Percentiles rank a stretch among this genome's conserved stretches.
These are phyloP conservation scores for Amiota mariae DNA, from an alignment of 2,888 invertebrate species.

Conservation along the genomic window DNA sequence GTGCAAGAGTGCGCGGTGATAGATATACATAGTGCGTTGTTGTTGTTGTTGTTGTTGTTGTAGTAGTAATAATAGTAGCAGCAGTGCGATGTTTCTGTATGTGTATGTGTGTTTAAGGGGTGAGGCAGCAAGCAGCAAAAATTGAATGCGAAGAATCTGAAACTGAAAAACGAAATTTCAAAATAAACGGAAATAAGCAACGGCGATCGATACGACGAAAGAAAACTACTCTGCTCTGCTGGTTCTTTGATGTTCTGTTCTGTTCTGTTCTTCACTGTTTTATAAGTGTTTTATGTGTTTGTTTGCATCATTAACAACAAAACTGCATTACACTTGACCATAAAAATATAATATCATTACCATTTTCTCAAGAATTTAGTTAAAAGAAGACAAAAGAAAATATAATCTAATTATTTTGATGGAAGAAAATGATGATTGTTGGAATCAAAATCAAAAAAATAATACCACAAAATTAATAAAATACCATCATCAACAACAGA, in stretches of 20 bases:
- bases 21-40: too few species aligned
- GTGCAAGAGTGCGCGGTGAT: background rate
- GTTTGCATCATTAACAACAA: background rate
- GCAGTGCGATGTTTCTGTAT: background rate
- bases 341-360: background rate
- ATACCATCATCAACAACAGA: conserved; percentile 5
- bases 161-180: conserved; percentile 12
- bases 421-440: conserved; percentile 46
- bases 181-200: conserved; percentile 9
- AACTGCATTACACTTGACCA: background rate
- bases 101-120: background rate
- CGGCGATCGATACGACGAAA: background rate
- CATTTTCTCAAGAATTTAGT: background rate
- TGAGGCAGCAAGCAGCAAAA: background rate
- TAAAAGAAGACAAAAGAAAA: background rate
- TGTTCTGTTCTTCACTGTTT: too few species aligned
- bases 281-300: too few species aligned
- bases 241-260: too few species aligned
- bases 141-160: background rate
- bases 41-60: too few species aligned
- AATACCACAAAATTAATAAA: conserved; percentile 8
- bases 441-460: too few species aligned
- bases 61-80: too few species aligned
- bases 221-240: too few species aligned
- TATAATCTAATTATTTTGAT: conserved; percentile 36